Evolutionary conservation across 1,140 invertebrate species (phyloP), one percentile per base, ranked within the genome.

Genomic region (Cryptotermes secundus): DNA sequence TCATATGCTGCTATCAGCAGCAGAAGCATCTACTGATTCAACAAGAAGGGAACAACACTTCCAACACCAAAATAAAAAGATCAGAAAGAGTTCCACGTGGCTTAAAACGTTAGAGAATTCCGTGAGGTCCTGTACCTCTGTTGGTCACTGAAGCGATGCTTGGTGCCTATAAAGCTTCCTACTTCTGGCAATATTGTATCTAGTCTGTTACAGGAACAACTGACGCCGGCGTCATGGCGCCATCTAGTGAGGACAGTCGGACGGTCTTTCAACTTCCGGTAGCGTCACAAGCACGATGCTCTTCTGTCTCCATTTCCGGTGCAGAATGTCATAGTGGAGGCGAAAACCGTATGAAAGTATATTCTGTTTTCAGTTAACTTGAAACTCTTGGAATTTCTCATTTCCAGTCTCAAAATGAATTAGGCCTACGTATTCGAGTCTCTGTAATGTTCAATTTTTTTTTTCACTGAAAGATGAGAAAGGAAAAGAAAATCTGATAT

Each of bases 191-290:
- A 26, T 72, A 31, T 72, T n/a, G 31, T 72, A 72, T 72, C 59
- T 72, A 12, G 26, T 72, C 59, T 72, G n/a, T 72, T 31, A 31
- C 59, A 72, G 4, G 26, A 72, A 31, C 3, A 49, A 49, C 14
- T 4, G 59, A 31, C 1, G 59, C n/a, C 59, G 59, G 26, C 59
- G n/a, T n/a, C n/a, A 7, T 31, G 59, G 59, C 59, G 59, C 59
- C 59, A 72, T 31, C 26, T 72, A 72, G 59, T 31, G n/a, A 72
- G 59, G 59, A 72, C 59, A 72, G 59, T 72, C 59, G 59, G 59
- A 72, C 59, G 59, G 53, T 72, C 59, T 72, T 72, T 72, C 59
- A 72, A 31, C 59, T 72, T 72, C 59, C 59, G 26, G 59, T 72
- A 72, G 59, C 59, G 59, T 72, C 59, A 49, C 45, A 22, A 49